Percentiles rank a stretch among this genome's conserved stretches.
Evolutionary conservation across 2,797 vertebrate genomes (phyloP).

Genomic region (Sebastes diploproa): DNA sequence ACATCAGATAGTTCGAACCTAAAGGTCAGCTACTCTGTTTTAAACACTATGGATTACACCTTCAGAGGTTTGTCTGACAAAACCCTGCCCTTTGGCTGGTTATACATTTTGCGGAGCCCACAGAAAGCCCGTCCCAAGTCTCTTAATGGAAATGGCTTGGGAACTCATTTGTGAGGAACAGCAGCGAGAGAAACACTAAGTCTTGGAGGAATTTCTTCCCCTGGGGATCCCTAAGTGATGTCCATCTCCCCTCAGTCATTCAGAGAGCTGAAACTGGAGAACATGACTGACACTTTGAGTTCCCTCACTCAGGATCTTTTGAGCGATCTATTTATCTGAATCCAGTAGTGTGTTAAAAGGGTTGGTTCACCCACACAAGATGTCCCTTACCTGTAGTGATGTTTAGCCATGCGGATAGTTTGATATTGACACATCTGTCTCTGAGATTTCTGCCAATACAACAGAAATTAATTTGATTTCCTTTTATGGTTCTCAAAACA

Average conservation of each 20-base stretch:
- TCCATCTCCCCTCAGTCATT: constrained; percentile 69
- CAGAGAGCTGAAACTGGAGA: constrained; percentile 73
- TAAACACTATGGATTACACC: constrained; percentile 71
- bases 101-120: constrained; percentile 38
- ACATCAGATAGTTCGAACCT: constrained; percentile 17
- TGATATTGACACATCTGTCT: not conserved
- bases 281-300: constrained; percentile 64
- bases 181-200: constrained; percentile 78
- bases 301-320: constrained; percentile 29
- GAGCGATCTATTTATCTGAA: constrained; percentile 30
- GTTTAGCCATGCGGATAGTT: not conserved
- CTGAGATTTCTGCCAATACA: not conserved
- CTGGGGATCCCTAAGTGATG: constrained; percentile 80
- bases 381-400: not conserved
- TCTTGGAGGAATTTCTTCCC: constrained; percentile 82
- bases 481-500: not conserved
- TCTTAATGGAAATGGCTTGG: constrained; percentile 66
- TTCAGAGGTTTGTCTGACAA: constrained; percentile 68
- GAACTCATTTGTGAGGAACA: constrained; percentile 62
- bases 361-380: not conserved
- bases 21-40: constrained; percentile 58
- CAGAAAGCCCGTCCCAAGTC: constrained; percentile 39
- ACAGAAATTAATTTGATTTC: not conserved
- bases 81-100: constrained; percentile 63
- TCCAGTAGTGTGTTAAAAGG: not conserved